Base-by-base conservation (phyloP, 2,797 vertebrate genomes). In the Sitta carolinensis region DNA sequence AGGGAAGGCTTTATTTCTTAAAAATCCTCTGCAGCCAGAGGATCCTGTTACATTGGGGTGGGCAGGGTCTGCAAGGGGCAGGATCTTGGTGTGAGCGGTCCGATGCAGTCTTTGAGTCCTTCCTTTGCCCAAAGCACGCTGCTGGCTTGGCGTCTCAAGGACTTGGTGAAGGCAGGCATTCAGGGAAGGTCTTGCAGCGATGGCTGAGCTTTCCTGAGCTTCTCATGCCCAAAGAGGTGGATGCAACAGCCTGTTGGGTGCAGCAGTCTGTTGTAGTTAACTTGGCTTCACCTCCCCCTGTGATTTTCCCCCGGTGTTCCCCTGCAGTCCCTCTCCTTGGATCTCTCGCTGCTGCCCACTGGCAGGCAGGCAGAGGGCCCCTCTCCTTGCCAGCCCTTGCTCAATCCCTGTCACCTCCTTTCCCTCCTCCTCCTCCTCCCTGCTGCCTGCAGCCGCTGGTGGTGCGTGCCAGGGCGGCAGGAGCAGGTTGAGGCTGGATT, bases 41-140 rank as follows among this genome's bases (percentile, higher is more conserved):
- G 54, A 10, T 19, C 5, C 22, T 50, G 0, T 45, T 45, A 10
- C 36, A 7, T 11, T 69, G 72, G 32, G 23, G 3, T 69, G 0
- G 7, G 36, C 16, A 40, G 15, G 17, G 57, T 74, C 25, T 83
- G 61, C 9, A 16, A 48, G 58, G 45, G 42, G 55, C 29, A 19
- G 16, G 29, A 29, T 26, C 57, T 55, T 3, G 8, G 20, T 6
- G 3, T 30, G 70, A 79, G 30, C 18, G 22, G 7, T 67, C 19
- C 0, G 0, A 7, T 0, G 0, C 1, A 13, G 14, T 38, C 11
- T 61, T 34, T 11, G 11, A 27, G 55, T 64, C 55, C 27, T 77
- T 79, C 6, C n/a, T 52, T 17, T 16, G 6, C 16, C 15, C 3
- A 3, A 42, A 77, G 34, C 16, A 3, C 0, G 0, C 55, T 69